A percentile compares a stretch with the other conserved stretches of the same genome.
Evolutionary conservation across 2,888 invertebrate genomes (phyloP).

Genomic region (Nematopogon swammerdamellus): DNA sequence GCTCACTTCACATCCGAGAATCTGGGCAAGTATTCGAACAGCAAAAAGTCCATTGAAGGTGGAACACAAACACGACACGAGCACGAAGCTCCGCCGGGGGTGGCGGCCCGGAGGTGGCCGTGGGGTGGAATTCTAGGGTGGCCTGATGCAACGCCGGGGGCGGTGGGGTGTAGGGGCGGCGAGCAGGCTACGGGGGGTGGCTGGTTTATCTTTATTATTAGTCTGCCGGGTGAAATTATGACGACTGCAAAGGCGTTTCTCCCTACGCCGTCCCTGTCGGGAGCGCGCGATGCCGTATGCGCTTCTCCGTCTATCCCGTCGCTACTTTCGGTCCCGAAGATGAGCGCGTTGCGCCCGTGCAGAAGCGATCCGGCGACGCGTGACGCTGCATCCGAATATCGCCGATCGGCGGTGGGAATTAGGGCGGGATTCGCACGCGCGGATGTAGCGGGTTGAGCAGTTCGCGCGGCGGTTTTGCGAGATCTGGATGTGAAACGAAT

Average conservation of each 20-base stretch:
- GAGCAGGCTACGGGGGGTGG: constrained; percentile 14
- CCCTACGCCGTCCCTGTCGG: constrained; percentile 17
- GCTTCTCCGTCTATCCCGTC: constrained; percentile 1
- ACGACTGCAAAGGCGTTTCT: constrained; percentile 52
- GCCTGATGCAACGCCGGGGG: constrained; percentile 9
- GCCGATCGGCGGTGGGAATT: background rate
- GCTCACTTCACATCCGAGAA: background rate
- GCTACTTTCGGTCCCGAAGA: constrained; percentile 3
- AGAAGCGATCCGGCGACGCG: background rate
- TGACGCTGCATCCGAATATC: background rate
- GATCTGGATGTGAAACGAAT: too few relatives aligned
- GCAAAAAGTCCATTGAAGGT: background rate
- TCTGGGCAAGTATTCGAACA: background rate
- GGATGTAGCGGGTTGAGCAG: too few relatives aligned
- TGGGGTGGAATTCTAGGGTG: too few relatives aligned
- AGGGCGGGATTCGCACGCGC: too few relatives aligned
- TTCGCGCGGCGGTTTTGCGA: too few relatives aligned
- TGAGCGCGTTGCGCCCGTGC: background rate
- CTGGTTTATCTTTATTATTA: constrained; percentile 54
- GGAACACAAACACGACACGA: background rate
- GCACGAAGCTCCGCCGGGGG: constrained; percentile 1
- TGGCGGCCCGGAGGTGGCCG: constrained; percentile 5
- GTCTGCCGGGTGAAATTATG: constrained; percentile 58
- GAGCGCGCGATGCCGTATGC: constrained; percentile 16
- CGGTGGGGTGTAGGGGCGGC: constrained; percentile 17